phyloP scores from a whole-genome alignment of 2,888 invertebrate genomes.

The Microplitis manilae region DNA sequence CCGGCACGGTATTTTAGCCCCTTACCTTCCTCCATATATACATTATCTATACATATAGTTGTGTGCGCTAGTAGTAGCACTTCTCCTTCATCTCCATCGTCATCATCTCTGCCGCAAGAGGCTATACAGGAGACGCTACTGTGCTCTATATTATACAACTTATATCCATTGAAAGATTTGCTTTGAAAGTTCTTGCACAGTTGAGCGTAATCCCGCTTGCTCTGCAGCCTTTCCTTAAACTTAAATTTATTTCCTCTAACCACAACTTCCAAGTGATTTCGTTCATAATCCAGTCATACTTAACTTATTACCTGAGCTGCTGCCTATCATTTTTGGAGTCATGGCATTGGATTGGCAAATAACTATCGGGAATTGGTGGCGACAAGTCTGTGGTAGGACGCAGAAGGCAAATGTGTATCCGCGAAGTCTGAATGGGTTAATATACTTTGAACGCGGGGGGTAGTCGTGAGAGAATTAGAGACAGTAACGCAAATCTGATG shows the following conservation, averaged over 20 bases:
- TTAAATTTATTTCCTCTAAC: neutral
- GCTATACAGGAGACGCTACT: neutral
- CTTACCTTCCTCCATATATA: constrained; percentile 3
- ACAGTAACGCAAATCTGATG: neutral
- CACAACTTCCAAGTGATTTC: constrained; percentile 14
- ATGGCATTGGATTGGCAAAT: no score
- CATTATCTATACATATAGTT: constrained; percentile 13
- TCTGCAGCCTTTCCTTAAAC: constrained; percentile 40
- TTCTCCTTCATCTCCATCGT: constrained; percentile 13
- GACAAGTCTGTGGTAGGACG: neutral
- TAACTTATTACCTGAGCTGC: no score
- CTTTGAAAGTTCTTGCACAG: constrained; percentile 60
- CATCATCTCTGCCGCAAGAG: constrained; percentile 16
- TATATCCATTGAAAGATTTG: constrained; percentile 55
- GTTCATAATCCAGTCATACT: neutral
- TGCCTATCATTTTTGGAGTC: no score
- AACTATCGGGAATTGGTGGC: no score
- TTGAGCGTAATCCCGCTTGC: constrained; percentile 60
- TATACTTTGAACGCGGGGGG: neutral
- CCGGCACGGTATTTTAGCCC: constrained; percentile 38
- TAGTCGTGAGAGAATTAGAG: neutral
- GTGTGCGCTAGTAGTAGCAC: neutral
- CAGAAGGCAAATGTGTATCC: neutral
- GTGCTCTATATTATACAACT: constrained; percentile 15
- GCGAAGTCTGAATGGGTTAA: neutral